Percentiles rank a stretch among this genome's conserved stretches.
Evolutionary conservation across 2,797 vertebrate species (phyloP).

Genomic region (Parauchenoglanis ngamensis): DNA sequence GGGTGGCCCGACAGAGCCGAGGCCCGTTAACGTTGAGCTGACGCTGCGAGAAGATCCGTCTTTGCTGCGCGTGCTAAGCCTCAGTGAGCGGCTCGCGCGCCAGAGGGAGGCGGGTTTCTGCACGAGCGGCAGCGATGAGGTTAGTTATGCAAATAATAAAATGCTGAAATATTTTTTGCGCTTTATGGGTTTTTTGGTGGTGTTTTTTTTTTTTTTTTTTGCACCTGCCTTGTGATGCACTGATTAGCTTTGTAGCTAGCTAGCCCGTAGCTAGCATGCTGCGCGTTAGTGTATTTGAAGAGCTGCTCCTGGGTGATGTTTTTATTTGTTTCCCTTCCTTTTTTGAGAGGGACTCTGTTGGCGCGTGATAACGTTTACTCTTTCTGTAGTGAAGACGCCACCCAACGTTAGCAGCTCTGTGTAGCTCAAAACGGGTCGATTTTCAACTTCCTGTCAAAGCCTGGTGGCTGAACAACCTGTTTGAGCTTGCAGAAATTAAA

Average conservation of each 20-base stretch:
- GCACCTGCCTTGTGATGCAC: not conserved
- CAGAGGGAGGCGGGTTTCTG: slow-evolving; percentile 77
- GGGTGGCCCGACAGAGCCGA: slow-evolving; percentile 68
- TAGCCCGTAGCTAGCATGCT: not conserved
- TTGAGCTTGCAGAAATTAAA: not conserved
- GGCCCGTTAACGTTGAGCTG: slow-evolving; percentile 76
- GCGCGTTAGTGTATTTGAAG: not conserved
- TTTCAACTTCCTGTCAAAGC: not conserved
- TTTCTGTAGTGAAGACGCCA: too few species aligned
- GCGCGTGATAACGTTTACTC: not conserved
- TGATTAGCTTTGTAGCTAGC: not conserved
- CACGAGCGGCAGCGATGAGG: slow-evolving; percentile 78
- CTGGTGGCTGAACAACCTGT: not conserved
- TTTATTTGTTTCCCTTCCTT: not conserved
- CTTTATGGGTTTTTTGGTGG: not conserved
- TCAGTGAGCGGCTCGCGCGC: slow-evolving; percentile 78
- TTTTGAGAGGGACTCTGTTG: not conserved
- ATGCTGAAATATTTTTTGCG: too few species aligned
- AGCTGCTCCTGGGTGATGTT: not conserved
- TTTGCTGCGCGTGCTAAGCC: slow-evolving; percentile 77
- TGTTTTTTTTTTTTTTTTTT: not conserved
- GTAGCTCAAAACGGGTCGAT: not conserved
- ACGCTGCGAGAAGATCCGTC: slow-evolving; percentile 80
- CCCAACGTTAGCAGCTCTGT: not conserved
- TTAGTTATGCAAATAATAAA: slow-evolving; percentile 54